Base-by-base conservation (phyloP, 2,113 vertebrate species). In the Trinectes maculatus region DNA sequence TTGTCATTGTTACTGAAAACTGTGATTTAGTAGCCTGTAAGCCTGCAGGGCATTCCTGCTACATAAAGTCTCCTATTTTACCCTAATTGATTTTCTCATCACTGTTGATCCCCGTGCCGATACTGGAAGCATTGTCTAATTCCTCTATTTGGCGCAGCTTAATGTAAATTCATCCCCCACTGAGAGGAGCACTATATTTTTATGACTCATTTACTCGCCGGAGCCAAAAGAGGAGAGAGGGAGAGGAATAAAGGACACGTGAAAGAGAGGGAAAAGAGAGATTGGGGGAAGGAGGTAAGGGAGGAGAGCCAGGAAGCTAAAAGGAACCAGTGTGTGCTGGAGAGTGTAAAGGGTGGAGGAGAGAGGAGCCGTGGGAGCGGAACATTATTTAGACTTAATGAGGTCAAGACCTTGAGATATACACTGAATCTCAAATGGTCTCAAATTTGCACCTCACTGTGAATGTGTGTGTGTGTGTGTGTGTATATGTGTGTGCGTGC, bases 331-430 rank as follows among this genome's bases (percentile, higher is more conserved):
- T 19, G 60, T 44, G 16, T 46, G 47, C 68, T 71, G 56, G 58
- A 84, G 68, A 79, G 63, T 60, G 74, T 60, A 51, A 66, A 25
- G 16, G 59, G n/a, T 34, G 44, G 49, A 56, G 54, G 77, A 84
- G 81, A 59, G 79, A 71, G 71, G 83, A 67, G 74, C 82, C 73
- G 54, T 73, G 85, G 79, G 84, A 91, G 72, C 76, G 69, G 81
- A 84, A 87, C 90, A 91, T 92, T 85, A 85, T 68, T 77, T 83
- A 85, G 53, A 80, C 78, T 90, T 91, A 93, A 89, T 92, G 89
- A 91, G 93, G 89, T 86, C 83, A 81, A 82, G 87, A 88, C 89
- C 91, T 86, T 79, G 73, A 89, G 74, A 63, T 91, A 86, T 85
- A 90, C 86, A 26, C 73, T 64, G 86, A 93, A 91, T 83, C 53